Conservation (phyloP, 2,113 vertebrate species). For the Petaurus breviceps region DNA sequence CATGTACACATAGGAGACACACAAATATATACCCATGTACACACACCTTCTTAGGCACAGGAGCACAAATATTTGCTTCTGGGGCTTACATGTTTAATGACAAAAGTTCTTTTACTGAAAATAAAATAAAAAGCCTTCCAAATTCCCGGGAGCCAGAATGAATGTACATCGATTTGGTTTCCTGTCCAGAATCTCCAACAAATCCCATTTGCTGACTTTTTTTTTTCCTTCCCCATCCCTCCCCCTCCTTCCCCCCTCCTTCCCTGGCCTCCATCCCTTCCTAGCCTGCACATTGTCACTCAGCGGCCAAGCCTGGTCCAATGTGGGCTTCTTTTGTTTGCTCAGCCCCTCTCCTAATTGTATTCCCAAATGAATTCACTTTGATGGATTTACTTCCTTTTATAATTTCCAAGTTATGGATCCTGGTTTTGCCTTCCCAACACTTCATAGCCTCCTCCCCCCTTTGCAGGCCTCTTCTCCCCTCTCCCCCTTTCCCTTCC, state of each 20-base stretch:
- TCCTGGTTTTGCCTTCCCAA: slow-evolving; percentile 80
- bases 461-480: slow-evolving; percentile 26
- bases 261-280: background rate
- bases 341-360: slow-evolving; percentile 78
- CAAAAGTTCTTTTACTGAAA: slow-evolving; percentile 17
- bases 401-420: slow-evolving; percentile 87
- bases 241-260: background rate
- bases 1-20: background rate
- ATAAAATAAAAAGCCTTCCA: slow-evolving; percentile 48
- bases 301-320: slow-evolving; percentile 82
- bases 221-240: slow-evolving; percentile 34
- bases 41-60: background rate
- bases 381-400: slow-evolving; percentile 90
- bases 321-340: slow-evolving; percentile 83
- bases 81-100: background rate
- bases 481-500: background rate
- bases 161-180: slow-evolving; percentile 75
- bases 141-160: slow-evolving; percentile 63
- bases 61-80: background rate
- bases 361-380: slow-evolving; percentile 85
- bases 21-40: background rate
- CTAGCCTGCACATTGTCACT: background rate
- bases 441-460: slow-evolving; percentile 68
- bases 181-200: slow-evolving; percentile 78
- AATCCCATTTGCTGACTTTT: slow-evolving; percentile 82